phyloP scores from a whole-genome alignment of 2,888 invertebrate species.

The Aporophyla lueneburgensis region DNA sequence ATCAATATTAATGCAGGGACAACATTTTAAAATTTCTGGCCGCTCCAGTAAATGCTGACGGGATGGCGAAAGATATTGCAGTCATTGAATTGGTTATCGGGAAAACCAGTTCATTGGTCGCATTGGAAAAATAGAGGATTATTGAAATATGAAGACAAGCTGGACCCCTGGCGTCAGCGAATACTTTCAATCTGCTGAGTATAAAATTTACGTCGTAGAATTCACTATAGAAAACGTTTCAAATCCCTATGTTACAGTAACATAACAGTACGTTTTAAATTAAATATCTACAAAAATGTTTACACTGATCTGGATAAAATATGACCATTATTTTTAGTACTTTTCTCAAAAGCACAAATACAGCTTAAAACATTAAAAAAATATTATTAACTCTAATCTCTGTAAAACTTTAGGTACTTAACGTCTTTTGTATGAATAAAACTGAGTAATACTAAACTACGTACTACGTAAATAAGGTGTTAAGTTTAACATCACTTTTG shows the following conservation, averaged over 20 bases:
- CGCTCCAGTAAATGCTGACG: slow-evolving; percentile 25
- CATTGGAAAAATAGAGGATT: slow-evolving; percentile 12
- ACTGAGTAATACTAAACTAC: background rate
- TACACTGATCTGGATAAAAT: background rate
- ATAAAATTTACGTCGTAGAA: background rate
- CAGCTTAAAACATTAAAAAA: background rate
- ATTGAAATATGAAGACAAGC: slow-evolving; percentile 23
- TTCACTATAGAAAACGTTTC: too few relatives aligned
- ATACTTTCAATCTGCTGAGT: background rate
- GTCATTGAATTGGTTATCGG: slow-evolving; percentile 40
- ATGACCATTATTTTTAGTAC: background rate
- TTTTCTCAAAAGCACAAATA: background rate
- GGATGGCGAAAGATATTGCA: slow-evolving; percentile 25
- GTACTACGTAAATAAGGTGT: background rate
- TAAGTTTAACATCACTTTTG: background rate
- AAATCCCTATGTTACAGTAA: too few relatives aligned
- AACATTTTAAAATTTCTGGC: slow-evolving; percentile 4
- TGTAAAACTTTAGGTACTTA: background rate
- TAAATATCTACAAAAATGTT: background rate
- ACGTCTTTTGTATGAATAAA: background rate
- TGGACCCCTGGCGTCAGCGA: background rate
- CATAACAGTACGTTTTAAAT: background rate
- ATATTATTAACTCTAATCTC: background rate
- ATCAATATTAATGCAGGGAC: slow-evolving; percentile 2
- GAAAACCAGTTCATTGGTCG: slow-evolving; percentile 28